Base-by-base conservation (phyloP, 2,888 invertebrate genomes). In the Endomychus coccineus region DNA sequence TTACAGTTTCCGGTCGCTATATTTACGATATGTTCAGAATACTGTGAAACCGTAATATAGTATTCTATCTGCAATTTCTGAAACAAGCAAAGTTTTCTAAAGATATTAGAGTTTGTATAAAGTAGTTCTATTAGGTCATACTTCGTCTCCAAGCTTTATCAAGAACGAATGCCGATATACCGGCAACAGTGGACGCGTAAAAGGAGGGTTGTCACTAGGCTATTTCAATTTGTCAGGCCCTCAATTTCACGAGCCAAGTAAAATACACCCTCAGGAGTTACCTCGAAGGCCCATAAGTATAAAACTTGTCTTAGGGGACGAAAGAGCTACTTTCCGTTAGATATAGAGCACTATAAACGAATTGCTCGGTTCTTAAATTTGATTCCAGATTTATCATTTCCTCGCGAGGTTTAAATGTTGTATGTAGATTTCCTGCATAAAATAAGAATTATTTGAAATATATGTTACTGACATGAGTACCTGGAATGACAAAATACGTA, bases 191-290 rank as follows among this genome's bases (percentile, higher is more conserved):
- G n/a, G n/a, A n/a, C n/a, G n/a, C n/a, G n/a, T 42, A 44, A 38
- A 36, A 42, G 37, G 35, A 45, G 36, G 44, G 45, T 45, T 47
- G 52, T 50, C 55, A 50, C 52, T 46, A 51, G 54, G 52, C 58
- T 56, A 59, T 61, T 61, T 61, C 61, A 61, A 62, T 62, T 61
- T 59, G 60, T 61, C 59, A 61, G 50, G 48, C 50, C 49, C 54
- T 53, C 55, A 51, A 59, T 59, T 59, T 57, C 54, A 55, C 56
- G 52, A 54, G 45, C 50, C 54, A 45, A 42, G 54, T 54, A 56
- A 59, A 61, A 60, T 59, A 60, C 54, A 58, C 60, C 59, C 58
- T 43, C 49, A 57, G 57, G 59, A 59, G 51, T 57, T 54, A 52
- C 55, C 50, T 54, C 50, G 49, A 47, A 53, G 55, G 53, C 56